Evolutionary conservation across 2,113 vertebrate species (phyloP), one percentile per base, ranked within the genome.

Genomic region (Ondatra zibethicus): DNA sequence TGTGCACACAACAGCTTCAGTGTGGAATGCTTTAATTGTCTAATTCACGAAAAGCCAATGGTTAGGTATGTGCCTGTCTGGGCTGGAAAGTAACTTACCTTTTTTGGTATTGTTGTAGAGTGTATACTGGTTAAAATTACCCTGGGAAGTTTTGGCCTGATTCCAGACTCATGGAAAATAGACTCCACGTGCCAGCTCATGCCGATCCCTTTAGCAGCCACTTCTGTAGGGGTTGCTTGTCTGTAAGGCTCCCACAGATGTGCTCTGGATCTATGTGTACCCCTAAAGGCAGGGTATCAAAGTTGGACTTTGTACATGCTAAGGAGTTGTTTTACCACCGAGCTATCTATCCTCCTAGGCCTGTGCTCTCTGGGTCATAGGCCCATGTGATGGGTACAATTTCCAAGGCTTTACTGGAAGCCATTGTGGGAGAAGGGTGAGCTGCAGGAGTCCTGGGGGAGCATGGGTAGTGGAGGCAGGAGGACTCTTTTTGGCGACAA

Each of bases 91-190:
- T 90, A 84, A 87, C 96, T 96, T 97, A 95, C 97, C 97, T 97
- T 98, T 98, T 97, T 97, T 97, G 97, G 97, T 97, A 97, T 97
- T 87, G 95, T 96, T 97, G 95, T 97, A 96, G 95, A 96, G 93
- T 89, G 95, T 89, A 96, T 96, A 95, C 95, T 96, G 91, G 91
- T 97, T 97, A 97, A 97, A 98, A 97, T 98, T 94, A 97, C 95
- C 65, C 95, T 66, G 72, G 92, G 94, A 96, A 70, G 86, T 78
- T 94, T 66, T 45, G 23, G 95, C 93, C 82, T 70, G 77, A 66
- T 93, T 97, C 96, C 96, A 97, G 96, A 94, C 94, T 91, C 94
- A 91, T 93, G 94, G 96, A 91, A 97, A 97, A 92, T n/a, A 89
- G 77, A 75, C 25, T 84, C 50, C 65, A 4, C 29, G 76, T 95